Evolutionary conservation across 2,797 vertebrate genomes (phyloP).

Genomic region (Betta splendens): DNA sequence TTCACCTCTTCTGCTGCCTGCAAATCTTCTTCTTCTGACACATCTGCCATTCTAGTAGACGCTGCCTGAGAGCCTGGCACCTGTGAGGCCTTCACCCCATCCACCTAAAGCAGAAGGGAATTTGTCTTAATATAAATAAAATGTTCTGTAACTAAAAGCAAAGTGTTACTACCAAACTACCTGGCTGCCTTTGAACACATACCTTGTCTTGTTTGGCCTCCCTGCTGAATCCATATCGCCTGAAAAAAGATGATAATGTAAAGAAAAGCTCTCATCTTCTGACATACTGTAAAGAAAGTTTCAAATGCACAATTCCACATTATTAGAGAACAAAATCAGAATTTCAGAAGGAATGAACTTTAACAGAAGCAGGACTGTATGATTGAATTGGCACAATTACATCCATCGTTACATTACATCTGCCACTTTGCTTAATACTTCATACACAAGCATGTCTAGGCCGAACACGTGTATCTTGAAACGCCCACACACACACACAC

Average conservation of each 20-base stretch:
- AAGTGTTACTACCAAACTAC: neutral
- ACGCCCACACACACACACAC: too few species aligned
- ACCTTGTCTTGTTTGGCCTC: conserved; percentile 88
- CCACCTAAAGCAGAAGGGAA: conserved; percentile 70
- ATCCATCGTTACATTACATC: too few species aligned
- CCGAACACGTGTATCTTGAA: too few species aligned
- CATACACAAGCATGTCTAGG: too few species aligned
- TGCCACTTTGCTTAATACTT: too few species aligned
- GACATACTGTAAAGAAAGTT: neutral
- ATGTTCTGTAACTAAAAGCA: neutral
- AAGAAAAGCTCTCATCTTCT: too few species aligned
- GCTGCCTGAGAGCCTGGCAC: conserved; percentile 73
- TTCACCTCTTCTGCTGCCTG: conserved; percentile 91
- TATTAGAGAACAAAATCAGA: too few species aligned
- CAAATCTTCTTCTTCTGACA: conserved; percentile 87
- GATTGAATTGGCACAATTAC: too few species aligned
- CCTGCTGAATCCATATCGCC: conserved; percentile 91
- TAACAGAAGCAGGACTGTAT: neutral
- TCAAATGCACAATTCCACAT: too few species aligned
- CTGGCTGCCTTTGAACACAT: conserved; percentile 50
- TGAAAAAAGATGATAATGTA: conserved; percentile 51
- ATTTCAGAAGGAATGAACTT: conserved; percentile 5
- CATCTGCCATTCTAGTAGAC: conserved; percentile 76
- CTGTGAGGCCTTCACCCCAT: conserved; percentile 80
- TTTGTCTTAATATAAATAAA: neutral